These are phyloP conservation scores for Chaetogeoica ovagalla DNA, from an alignment of 2,888 invertebrate species.

Conservation along the genomic window DNA sequence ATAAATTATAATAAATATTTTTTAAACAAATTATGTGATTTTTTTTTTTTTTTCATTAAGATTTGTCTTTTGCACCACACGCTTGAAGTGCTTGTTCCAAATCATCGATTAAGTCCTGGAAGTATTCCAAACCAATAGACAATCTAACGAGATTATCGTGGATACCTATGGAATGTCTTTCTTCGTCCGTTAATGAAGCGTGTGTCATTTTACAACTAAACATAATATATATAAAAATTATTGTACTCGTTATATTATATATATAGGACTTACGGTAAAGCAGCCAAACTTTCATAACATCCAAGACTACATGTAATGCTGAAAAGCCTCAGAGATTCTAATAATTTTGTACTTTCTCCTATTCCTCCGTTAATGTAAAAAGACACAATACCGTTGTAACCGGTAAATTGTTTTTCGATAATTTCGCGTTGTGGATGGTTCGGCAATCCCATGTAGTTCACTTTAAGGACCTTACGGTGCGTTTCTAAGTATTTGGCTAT, in stretches of 20 bases:
- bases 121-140: conserved; percentile 88
- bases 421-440: conserved; percentile 84
- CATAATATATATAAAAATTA: conserved; percentile 52
- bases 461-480: conserved; percentile 77
- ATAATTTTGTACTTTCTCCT: conserved; percentile 72
- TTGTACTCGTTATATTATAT: not conserved
- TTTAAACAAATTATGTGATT: not conserved
- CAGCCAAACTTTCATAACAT: conserved; percentile 91
- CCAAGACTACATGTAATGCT: conserved; percentile 91
- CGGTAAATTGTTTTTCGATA: conserved; percentile 76
- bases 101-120: conserved; percentile 82
- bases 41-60: not conserved
- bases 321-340: conserved; percentile 77
- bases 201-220: conserved; percentile 90
- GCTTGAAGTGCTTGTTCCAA: conserved; percentile 70
- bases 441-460: conserved; percentile 76
- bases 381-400: conserved; percentile 89
- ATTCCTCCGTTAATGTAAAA: conserved; percentile 81
- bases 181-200: conserved; percentile 80
- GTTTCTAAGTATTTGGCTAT: conserved; percentile 80
- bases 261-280: conserved; percentile 76
- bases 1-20: conserved; percentile 4
- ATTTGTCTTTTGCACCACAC: conserved; percentile 26
- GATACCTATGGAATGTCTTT: conserved; percentile 75
- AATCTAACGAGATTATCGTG: conserved; percentile 81